These are phyloP conservation scores for Stenurella melanura DNA, from an alignment of 2,888 invertebrate species.

Conservation along the genomic window DNA sequence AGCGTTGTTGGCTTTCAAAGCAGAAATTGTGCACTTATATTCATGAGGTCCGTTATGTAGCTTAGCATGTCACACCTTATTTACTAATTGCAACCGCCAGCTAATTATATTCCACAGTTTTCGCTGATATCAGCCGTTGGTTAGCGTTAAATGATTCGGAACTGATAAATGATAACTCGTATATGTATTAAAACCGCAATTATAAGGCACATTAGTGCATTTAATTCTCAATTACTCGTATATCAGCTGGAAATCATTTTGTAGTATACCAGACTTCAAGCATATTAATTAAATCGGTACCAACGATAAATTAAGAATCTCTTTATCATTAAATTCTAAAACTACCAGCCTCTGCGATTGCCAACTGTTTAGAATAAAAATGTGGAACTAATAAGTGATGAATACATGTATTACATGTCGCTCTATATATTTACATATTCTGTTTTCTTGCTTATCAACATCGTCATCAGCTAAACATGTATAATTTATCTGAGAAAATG, in stretches of 20 bases:
- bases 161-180: slow-evolving; percentile 19
- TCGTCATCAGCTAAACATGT: background rate
- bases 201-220: slow-evolving; percentile 16
- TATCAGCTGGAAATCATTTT: slow-evolving; percentile 11
- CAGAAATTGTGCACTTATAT: slow-evolving; percentile 10
- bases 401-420: background rate
- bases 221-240: slow-evolving; percentile 18
- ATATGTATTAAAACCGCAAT: slow-evolving; percentile 24
- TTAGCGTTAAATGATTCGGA: slow-evolving; percentile 27
- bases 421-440: background rate
- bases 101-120: slow-evolving; percentile 13
- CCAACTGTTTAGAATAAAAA: background rate
- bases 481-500: background rate
- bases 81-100: slow-evolving; percentile 5
- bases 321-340: slow-evolving; percentile 3
- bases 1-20: slow-evolving; percentile 15
- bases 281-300: background rate
- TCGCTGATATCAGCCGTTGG: background rate
- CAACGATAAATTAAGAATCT: background rate
- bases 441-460: background rate
- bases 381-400: background rate
- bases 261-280: background rate
- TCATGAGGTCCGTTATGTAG: background rate
- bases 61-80: slow-evolving; percentile 7
- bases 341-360: background rate